Conservation (phyloP, 1,140 invertebrate species). For the Marisa cornuarietis region DNA sequence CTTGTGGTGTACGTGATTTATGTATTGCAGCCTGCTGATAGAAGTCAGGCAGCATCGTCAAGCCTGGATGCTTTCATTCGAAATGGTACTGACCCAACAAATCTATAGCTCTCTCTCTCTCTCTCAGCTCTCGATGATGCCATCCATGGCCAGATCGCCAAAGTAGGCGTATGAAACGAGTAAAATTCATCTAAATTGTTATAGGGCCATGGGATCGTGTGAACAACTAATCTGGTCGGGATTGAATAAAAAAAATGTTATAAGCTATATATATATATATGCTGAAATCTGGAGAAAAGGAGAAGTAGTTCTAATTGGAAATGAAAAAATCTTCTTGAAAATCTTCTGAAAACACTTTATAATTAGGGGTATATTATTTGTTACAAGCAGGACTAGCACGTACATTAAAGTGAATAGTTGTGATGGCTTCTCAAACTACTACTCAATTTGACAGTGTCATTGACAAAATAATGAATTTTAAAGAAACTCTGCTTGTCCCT, state of each 20-base stretch:
- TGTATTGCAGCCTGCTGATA: background rate
- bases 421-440: too few relatives aligned
- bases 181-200: background rate
- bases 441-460: too few relatives aligned
- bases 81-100: background rate
- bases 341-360: too few relatives aligned
- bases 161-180: background rate
- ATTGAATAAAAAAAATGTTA: background rate
- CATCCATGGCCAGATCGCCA: background rate
- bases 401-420: too few relatives aligned
- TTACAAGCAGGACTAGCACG: too few relatives aligned
- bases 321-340: too few relatives aligned
- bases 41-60: background rate
- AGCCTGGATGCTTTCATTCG: background rate
- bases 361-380: too few relatives aligned
- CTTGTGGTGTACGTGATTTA: constrained; percentile 18
- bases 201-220: background rate
- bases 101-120: background rate
- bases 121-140: background rate
- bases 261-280: too few relatives aligned
- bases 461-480: too few relatives aligned
- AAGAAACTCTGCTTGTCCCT: too few relatives aligned
- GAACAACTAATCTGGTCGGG: background rate
- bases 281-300: background rate
- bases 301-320: too few relatives aligned